Evolutionary conservation across 2,113 vertebrate genomes (phyloP).

Genomic region (Grammomys surdaster): DNA sequence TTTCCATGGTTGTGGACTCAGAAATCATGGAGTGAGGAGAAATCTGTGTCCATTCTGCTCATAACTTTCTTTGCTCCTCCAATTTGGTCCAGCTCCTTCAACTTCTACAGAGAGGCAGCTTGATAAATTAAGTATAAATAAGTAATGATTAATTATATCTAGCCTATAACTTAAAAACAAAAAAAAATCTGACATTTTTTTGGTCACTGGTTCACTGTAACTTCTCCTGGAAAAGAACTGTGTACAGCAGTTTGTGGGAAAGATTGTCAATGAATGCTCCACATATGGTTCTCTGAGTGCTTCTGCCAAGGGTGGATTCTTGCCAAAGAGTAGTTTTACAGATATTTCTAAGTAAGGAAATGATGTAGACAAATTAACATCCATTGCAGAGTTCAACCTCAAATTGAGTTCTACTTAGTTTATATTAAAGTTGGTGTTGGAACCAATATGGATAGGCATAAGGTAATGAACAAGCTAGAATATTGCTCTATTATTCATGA

Average conservation of each 20-base stretch:
- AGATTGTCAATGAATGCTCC: background rate
- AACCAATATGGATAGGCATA: background rate
- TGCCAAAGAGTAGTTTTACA: conserved; percentile 9
- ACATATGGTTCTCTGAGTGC: background rate
- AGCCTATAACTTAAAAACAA: background rate
- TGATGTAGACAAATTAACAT: background rate
- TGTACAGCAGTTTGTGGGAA: background rate
- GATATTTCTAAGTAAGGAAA: conserved; percentile 14
- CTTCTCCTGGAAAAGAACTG: background rate
- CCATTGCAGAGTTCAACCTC: background rate
- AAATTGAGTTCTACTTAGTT: conserved; percentile 4
- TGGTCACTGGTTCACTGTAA: background rate
- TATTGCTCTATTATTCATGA: background rate
- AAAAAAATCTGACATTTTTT: background rate
- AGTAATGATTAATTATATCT: background rate
- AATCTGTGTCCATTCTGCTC: background rate
- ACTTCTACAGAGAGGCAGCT: background rate
- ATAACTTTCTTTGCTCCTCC: background rate
- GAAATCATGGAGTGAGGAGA: background rate
- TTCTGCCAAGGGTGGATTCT: background rate
- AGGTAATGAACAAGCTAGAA: background rate
- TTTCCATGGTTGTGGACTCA: no score
- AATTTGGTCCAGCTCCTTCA: background rate
- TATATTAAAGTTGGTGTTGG: background rate
- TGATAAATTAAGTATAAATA: background rate